Evolutionary conservation across 2,113 vertebrate species (phyloP).

Genomic region (Lichenostomus cassidix): DNA sequence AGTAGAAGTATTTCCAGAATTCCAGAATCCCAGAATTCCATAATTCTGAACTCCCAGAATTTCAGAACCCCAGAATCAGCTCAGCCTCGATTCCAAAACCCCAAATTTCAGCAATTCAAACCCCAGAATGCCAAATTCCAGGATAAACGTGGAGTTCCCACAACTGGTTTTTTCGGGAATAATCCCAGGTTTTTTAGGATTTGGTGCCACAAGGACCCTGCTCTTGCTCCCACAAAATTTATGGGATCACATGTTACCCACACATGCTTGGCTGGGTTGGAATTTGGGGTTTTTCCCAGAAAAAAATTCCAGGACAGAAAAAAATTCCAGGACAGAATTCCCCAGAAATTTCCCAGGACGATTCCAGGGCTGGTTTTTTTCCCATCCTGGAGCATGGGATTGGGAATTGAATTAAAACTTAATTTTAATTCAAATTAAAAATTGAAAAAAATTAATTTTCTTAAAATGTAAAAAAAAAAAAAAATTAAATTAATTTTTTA

Average conservation of each 20-base stretch:
- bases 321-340: no score
- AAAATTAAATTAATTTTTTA: no score
- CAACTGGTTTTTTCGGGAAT: neutral
- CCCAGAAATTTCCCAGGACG: no score
- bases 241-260: neutral
- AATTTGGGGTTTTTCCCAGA: rapidly evolving
- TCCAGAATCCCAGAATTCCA: no score
- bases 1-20: no score
- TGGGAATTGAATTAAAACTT: neutral
- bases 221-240: rapidly evolving
- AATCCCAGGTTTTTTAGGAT: neutral
- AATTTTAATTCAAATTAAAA: no score
- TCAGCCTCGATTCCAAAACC: rapidly evolving
- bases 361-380: neutral
- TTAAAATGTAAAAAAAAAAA: no score
- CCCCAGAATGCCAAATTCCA: rapidly evolving
- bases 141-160: rapidly evolving
- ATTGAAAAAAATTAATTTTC: no score
- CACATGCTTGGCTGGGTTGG: neutral
- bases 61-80: no score
- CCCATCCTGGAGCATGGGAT: neutral
- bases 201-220: neutral
- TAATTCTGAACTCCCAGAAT: no score
- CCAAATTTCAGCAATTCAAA: neutral
- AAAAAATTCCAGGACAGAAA: no score